Evolutionary conservation across 2,888 invertebrate species (phyloP).

Genomic region (Torymus tubicola): DNA sequence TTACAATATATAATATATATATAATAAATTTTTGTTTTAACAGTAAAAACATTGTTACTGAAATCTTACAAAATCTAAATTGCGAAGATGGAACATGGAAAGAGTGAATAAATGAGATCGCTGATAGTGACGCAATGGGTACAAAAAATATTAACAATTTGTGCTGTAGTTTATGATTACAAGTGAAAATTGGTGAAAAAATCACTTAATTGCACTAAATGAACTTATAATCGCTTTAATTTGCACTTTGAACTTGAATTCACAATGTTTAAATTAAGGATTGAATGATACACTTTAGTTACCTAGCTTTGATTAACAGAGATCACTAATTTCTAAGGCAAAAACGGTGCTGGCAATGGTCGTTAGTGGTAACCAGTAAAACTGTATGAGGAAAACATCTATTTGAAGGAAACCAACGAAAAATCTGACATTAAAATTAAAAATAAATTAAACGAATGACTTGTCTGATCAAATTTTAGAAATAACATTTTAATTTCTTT

Average conservation of each 20-base stretch:
- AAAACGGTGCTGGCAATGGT: conserved; percentile 38
- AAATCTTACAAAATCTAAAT: conserved; percentile 18
- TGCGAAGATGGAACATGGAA: conserved; percentile 20
- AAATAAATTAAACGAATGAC: neutral
- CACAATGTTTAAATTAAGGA: conserved; percentile 3
- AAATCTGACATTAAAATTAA: conserved; percentile 18
- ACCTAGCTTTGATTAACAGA: conserved; percentile 51
- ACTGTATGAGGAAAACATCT: neutral
- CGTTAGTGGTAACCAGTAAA: conserved; percentile 43
- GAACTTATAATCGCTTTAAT: neutral
- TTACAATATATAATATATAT: conserved; percentile 3
- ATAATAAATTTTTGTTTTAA: neutral
- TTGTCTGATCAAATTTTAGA: too few species aligned
- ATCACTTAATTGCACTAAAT: conserved; percentile 19
- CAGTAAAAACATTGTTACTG: neutral
- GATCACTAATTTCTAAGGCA: conserved; percentile 49
- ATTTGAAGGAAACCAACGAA: conserved; percentile 11
- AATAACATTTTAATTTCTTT: too few species aligned
- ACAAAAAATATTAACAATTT: conserved; percentile 17
- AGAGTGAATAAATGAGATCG: conserved; percentile 44
- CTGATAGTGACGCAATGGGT: conserved; percentile 9
- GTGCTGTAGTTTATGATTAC: conserved; percentile 4
- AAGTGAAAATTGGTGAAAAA: conserved; percentile 6
- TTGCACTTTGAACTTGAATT: conserved; percentile 16
- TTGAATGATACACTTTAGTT: conserved; percentile 23